These are phyloP conservation scores for Anniella stebbinsi DNA, from an alignment of 2,797 vertebrate genomes.

Conservation along the genomic window DNA sequence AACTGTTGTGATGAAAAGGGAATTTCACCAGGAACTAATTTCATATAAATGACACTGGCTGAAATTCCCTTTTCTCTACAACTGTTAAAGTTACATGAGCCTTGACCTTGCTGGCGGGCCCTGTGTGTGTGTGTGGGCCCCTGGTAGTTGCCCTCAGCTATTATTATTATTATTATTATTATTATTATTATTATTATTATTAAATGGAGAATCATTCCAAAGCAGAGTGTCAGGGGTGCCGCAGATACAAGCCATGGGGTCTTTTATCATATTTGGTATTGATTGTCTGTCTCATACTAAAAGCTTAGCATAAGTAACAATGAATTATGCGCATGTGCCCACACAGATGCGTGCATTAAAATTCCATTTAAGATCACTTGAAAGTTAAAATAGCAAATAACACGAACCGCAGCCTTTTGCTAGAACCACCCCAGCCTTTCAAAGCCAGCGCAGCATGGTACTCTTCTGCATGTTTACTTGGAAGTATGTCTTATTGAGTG, in stretches of 20 bases:
- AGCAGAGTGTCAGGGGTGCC: neutral
- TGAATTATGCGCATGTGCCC: neutral
- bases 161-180: neutral
- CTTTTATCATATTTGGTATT: neutral
- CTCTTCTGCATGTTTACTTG: too few species aligned
- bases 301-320: neutral
- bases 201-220: neutral
- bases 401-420: neutral
- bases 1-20: too few species aligned
- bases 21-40: too few species aligned
- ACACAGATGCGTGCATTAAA: neutral
- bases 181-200: too few species aligned
- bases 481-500: too few species aligned
- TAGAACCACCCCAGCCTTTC: neutral
- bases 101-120: too few species aligned
- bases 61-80: too few species aligned
- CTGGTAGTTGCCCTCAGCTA: too few species aligned
- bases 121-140: too few species aligned
- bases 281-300: conserved; percentile 5
- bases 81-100: too few species aligned
- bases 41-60: too few species aligned
- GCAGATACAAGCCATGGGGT: neutral
- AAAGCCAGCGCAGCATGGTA: neutral
- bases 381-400: neutral
- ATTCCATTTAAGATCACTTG: conserved; percentile 2